Evolutionary conservation across 2,797 vertebrate species (phyloP).

Genomic region (Pangasius macronema): DNA sequence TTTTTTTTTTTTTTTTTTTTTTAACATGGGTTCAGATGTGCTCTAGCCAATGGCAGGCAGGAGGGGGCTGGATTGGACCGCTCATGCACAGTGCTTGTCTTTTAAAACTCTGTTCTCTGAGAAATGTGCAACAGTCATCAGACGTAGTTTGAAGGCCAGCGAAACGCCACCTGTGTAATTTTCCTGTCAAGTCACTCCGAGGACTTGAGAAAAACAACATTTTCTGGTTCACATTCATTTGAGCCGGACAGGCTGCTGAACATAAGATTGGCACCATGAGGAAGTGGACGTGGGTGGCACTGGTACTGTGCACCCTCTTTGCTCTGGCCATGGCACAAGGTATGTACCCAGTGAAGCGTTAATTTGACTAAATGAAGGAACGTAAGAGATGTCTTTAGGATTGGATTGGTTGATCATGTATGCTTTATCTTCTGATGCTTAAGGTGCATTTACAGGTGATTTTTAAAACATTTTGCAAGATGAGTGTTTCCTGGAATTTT

Average conservation of each 20-base stretch:
- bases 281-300: conserved; percentile 69
- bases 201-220: conserved; percentile 4
- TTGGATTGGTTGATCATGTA: not conserved
- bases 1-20: conserved; percentile 28
- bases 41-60: conserved; percentile 76
- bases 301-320: conserved; percentile 69
- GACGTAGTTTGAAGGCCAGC: conserved; percentile 56
- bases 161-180: conserved; percentile 35
- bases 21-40: conserved; percentile 65
- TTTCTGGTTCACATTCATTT: conserved; percentile 5
- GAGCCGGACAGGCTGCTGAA: conserved; percentile 33
- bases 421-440: not conserved
- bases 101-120: conserved; percentile 74
- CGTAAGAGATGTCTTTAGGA: not conserved
- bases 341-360: conserved; percentile 59
- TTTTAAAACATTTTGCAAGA: not conserved
- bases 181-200: conserved; percentile 33
- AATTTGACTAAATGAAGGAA: not conserved
- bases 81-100: conserved; percentile 68
- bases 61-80: conserved; percentile 77
- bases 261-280: conserved; percentile 68
- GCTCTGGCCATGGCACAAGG: conserved; percentile 71
- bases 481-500: conserved; percentile 4
- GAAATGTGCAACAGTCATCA: conserved; percentile 66
- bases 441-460: not conserved